A percentile compares a stretch with the other conserved stretches of the same genome.
Evolutionary conservation across 2,797 vertebrate genomes (phyloP).

Genomic region (Tauraco hartlaubi): DNA sequence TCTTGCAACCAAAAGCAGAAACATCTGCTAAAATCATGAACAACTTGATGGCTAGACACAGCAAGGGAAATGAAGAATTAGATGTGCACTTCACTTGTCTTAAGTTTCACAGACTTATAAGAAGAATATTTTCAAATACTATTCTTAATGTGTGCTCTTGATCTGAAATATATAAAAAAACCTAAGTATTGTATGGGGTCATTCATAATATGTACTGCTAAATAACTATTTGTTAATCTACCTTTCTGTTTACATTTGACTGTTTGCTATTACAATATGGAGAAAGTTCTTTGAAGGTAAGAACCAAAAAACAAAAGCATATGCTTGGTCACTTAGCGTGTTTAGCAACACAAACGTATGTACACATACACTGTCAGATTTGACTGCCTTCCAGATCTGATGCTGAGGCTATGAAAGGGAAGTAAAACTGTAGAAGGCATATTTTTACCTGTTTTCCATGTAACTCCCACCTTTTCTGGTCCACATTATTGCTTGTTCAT

Average conservation of each 20-base stretch:
- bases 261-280: background rate
- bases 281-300: background rate
- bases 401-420: background rate
- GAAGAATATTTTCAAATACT: background rate
- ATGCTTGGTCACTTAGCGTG: background rate
- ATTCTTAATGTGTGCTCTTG: background rate
- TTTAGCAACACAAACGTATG: background rate
- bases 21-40: slow-evolving; percentile 10
- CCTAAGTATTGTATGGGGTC: background rate
- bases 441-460: background rate
- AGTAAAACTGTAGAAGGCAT: background rate
- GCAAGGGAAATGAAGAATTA: background rate
- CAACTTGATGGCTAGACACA: background rate
- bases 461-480: background rate
- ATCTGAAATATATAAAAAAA: background rate
- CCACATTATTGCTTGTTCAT: background rate
- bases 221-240: background rate
- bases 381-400: background rate
- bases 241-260: background rate
- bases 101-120: background rate
- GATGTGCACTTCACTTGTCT: background rate
- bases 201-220: background rate
- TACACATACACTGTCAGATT: background rate
- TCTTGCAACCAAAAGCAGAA: slow-evolving; percentile 37
- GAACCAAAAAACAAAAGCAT: background rate